phyloP scores from a whole-genome alignment of 2,113 vertebrate species.

The Pleuronectes platessa region DNA sequence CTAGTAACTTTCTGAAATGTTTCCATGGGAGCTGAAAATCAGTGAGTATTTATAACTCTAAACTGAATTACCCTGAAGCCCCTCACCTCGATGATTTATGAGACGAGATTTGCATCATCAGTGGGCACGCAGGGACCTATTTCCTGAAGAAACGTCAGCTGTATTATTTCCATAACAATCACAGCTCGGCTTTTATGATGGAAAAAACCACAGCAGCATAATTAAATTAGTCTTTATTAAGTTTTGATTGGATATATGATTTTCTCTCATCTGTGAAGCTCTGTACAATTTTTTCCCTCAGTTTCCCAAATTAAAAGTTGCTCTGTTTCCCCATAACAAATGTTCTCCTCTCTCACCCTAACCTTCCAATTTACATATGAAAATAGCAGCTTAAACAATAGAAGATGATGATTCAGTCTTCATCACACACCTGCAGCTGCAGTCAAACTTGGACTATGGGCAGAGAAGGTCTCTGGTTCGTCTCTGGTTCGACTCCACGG shows the following conservation, averaged over 20 bases:
- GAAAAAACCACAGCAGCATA: slow-evolving; percentile 8
- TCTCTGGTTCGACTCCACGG: no score
- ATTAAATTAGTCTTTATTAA: slow-evolving; percentile 40
- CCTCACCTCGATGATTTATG: slow-evolving; percentile 42
- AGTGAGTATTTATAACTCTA: neutral
- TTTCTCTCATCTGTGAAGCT: slow-evolving; percentile 9
- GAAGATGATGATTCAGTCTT: no score
- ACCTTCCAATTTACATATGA: no score
- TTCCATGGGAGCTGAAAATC: slow-evolving; percentile 8
- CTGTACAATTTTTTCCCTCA: neutral
- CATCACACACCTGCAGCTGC: no score
- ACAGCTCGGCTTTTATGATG: slow-evolving; percentile 24
- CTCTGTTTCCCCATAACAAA: neutral
- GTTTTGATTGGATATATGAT: slow-evolving; percentile 31
- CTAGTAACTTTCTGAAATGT: neutral
- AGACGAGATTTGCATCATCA: slow-evolving; percentile 26
- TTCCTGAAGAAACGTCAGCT: slow-evolving; percentile 40
- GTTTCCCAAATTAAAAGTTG: neutral
- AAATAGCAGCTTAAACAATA: no score
- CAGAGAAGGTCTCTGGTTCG: no score
- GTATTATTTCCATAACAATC: slow-evolving; percentile 26
- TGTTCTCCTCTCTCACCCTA: no score
- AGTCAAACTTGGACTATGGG: no score
- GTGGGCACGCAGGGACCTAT: slow-evolving; percentile 21
- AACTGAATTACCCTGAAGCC: slow-evolving; percentile 31